A percentile compares a stretch with the other conserved stretches of the same genome.
Evolutionary conservation across 2,888 invertebrate species (phyloP).

Genomic region (Epiperipatus broadwayi): DNA sequence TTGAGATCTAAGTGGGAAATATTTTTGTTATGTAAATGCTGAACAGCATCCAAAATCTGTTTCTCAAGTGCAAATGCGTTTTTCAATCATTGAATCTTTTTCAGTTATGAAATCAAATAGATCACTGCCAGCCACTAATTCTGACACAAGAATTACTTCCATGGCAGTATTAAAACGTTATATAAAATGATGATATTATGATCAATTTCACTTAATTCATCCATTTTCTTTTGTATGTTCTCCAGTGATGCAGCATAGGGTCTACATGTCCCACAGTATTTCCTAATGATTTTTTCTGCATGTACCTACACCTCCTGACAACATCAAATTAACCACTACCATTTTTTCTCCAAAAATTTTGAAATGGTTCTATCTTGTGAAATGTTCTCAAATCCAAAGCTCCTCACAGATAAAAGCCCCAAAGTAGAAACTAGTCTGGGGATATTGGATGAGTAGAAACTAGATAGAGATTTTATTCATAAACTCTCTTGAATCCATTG

Average conservation of each 20-base stretch:
- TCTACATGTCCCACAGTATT: conserved; percentile 34
- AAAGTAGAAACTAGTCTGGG: too few relatives aligned
- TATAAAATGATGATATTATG: conserved; percentile 42
- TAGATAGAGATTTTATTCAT: too few relatives aligned
- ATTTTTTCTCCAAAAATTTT: too few relatives aligned
- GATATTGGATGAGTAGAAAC: too few relatives aligned
- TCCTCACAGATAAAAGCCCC: too few relatives aligned
- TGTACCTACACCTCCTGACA: conserved; percentile 39
- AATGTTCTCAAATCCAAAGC: too few relatives aligned
- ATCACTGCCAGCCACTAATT: conserved; percentile 44
- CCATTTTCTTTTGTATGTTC: conserved; percentile 40
- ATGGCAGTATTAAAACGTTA: conserved; percentile 40
- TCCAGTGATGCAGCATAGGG: conserved; percentile 38
- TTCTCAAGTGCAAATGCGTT: conserved; percentile 41
- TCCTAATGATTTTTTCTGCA: conserved; percentile 44
- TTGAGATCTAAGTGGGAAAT: conserved; percentile 47
- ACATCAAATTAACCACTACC: conserved; percentile 47
- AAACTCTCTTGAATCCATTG: too few relatives aligned
- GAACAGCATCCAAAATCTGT: conserved; percentile 42
- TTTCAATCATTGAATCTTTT: conserved; percentile 35
- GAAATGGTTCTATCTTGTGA: too few relatives aligned
- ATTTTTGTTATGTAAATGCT: conserved; percentile 40
- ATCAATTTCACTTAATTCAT: conserved; percentile 36
- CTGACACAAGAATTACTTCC: conserved; percentile 40
- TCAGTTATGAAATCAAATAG: conserved; percentile 40